Base-by-base conservation (phyloP, 2,888 invertebrate genomes). In the Microchrysa polita region DNA sequence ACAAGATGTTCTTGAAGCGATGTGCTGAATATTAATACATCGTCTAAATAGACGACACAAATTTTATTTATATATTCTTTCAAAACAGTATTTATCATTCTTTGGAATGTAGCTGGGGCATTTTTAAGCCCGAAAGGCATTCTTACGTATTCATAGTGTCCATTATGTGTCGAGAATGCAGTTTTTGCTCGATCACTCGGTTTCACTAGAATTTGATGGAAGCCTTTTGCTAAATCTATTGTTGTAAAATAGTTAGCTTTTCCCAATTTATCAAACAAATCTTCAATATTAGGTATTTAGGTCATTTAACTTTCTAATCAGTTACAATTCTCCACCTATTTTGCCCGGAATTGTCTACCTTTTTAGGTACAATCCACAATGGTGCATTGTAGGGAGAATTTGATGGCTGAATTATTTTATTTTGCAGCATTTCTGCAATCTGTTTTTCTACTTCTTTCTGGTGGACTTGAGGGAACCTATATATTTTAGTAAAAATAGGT, bases 171-270 rank as follows among this genome's bases (percentile, higher is more conserved):
- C 1, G 59, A 59, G 27, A 73, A 63, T 23, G 73, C 63, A 12
- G 63, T 73, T 63, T 73, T 73, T 42, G n/a, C 12, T 16, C 61
- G 40, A 59, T 72, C 72, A 22, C 60, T 52, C 10, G 63, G 53
- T 10, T 63, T 20, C 10, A 63, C 53, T n/a, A 60, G 20, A 23
- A 72, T 61, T 60, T 72, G 61, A 22, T 72, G n/a, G n/a, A n/a
- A 72, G 20, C 65, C 80, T 2, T 77, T 78, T 1, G 79, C 79
- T 1, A 80, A 53, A 67, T 80, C 80, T 1, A 79, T 44, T 9
- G 77, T 78, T 7, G 78, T 63, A 75, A 79, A 80, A 76, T 80
- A 81, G 60, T 77, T 76, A 5, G 77, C 72, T 16, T 77, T 77
- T 9, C 79, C 80, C 27, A 81, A 53, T 67, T 79, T n/a, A n/a